Conservation (phyloP, 2,888 invertebrate species). For the Rhamnusium bicolor region DNA sequence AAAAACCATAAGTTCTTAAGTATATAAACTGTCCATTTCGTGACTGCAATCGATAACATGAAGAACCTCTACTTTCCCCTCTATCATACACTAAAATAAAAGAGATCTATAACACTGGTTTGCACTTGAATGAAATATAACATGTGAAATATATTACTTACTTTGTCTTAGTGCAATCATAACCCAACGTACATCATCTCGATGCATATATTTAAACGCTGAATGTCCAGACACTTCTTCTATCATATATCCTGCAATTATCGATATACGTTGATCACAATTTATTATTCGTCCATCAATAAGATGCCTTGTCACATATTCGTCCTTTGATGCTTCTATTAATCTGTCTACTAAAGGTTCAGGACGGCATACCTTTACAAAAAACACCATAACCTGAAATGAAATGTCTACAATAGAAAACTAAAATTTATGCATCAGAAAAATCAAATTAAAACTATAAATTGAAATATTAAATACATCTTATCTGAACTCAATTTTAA, state of each 20-base stretch:
- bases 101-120: not conserved
- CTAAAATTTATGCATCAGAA: not conserved
- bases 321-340: slow-evolving; percentile 82
- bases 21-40: slow-evolving; percentile 90
- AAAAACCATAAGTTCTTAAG: slow-evolving; percentile 86
- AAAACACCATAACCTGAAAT: slow-evolving; percentile 78
- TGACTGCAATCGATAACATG: slow-evolving; percentile 88
- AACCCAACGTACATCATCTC: slow-evolving; percentile 91
- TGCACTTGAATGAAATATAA: too few species aligned
- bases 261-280: slow-evolving; percentile 92
- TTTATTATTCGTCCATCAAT: slow-evolving; percentile 92
- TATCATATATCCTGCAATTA: slow-evolving; percentile 91
- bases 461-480: too few species aligned
- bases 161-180: slow-evolving; percentile 90
- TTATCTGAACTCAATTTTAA: too few species aligned
- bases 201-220: slow-evolving; percentile 92
- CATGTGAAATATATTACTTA: slow-evolving; percentile 70
- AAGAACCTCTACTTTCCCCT: slow-evolving; percentile 86
- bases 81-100: slow-evolving; percentile 84
- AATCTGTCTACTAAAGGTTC: slow-evolving; percentile 79
- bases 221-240: slow-evolving; percentile 91
- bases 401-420: slow-evolving; percentile 32
- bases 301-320: slow-evolving; percentile 91
- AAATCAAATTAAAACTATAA: not conserved
- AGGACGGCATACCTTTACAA: slow-evolving; percentile 82